Percentiles rank a stretch among this genome's conserved stretches.
Conservation (phyloP, 2,113 vertebrate species). For the Anguilla rostrata region DNA sequence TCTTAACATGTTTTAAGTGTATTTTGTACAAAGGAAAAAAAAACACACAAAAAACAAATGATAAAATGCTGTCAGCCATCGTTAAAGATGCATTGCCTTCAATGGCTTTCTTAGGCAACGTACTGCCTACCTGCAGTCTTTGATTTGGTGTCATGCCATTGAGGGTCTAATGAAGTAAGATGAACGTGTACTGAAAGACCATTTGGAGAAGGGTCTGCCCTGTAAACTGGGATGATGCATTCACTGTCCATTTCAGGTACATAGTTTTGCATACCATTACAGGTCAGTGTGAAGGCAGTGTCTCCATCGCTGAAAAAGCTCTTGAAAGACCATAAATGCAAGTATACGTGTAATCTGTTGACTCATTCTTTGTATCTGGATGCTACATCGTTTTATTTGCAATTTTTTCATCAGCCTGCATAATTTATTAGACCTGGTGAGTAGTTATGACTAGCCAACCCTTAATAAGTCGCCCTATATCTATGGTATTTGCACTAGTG, state of each 20-base stretch:
- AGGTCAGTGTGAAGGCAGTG: neutral
- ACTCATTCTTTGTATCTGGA: neutral
- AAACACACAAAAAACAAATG: neutral
- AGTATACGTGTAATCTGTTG: neutral
- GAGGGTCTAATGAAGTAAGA: constrained; percentile 21
- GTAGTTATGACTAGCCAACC: constrained; percentile 62
- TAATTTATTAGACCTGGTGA: neutral
- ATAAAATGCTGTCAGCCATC: neutral
- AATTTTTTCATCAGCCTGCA: constrained; percentile 8
- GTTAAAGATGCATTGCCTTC: neutral
- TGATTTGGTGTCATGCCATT: constrained; percentile 1
- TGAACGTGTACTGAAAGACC: constrained; percentile 6
- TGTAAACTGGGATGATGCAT: neutral
- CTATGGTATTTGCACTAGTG: constrained; percentile 73
- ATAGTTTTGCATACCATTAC: neutral
- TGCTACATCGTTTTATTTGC: neutral
- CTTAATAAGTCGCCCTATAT: constrained; percentile 69
- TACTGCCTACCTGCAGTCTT: constrained; percentile 7
- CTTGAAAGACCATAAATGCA: neutral
- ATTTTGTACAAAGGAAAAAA: constrained; percentile 8
- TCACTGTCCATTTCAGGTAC: neutral
- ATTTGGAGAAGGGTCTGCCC: neutral
- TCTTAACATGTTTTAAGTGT: constrained; percentile 15
- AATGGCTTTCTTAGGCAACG: constrained; percentile 4
- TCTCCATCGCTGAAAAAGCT: neutral